A percentile compares a stretch with the other conserved stretches of the same genome.
Conservation (phyloP, 2,113 vertebrate genomes). For the Sylvia atricapilla region DNA sequence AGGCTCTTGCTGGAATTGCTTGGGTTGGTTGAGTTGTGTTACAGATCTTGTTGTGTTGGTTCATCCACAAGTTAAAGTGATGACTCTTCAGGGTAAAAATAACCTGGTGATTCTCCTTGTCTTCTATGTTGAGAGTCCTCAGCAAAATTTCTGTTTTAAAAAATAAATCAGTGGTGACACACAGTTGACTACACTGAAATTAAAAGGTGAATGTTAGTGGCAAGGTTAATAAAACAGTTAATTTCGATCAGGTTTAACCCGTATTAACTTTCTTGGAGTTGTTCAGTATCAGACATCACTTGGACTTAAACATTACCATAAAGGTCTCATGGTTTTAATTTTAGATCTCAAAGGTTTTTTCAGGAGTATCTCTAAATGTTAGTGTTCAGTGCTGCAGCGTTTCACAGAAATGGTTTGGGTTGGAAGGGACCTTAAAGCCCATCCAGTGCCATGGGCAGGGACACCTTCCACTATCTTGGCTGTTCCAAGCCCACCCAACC, state of each 20-base stretch:
- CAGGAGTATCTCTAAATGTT: background rate
- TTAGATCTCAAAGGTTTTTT: background rate
- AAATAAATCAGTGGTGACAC: background rate
- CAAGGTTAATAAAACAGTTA: background rate
- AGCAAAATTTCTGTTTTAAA: background rate
- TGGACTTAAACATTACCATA: background rate
- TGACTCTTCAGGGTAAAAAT: background rate
- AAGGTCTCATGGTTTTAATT: background rate
- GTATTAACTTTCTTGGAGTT: background rate
- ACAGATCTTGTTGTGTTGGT: background rate
- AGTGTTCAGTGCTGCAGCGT: background rate
- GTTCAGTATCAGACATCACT: background rate
- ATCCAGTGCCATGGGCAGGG: background rate
- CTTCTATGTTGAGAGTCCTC: background rate
- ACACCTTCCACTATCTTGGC: background rate
- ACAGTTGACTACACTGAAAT: fast-evolving
- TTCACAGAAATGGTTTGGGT: background rate
- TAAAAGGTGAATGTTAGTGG: background rate
- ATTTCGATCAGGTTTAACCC: background rate
- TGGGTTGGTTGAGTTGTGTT: background rate
- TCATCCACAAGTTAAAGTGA: background rate
- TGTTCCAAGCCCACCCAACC: background rate
- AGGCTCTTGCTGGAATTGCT: background rate
- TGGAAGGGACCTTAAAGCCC: background rate
- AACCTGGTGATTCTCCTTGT: background rate